phyloP scores from a whole-genome alignment of 2,888 invertebrate genomes.

The Hyalella azteca region DNA sequence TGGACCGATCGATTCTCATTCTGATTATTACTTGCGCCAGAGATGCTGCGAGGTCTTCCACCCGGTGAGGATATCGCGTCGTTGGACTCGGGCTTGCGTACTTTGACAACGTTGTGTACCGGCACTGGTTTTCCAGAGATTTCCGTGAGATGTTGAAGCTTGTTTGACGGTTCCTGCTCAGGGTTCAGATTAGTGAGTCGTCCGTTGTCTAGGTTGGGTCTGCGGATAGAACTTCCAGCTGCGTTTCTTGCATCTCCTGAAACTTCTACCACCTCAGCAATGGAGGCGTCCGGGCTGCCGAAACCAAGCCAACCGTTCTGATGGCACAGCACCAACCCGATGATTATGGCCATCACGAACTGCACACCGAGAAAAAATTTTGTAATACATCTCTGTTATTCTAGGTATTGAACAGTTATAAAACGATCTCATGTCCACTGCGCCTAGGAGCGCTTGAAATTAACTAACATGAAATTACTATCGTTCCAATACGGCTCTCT shows the following conservation, averaged over 20 bases:
- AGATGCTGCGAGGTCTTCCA: conserved; percentile 12
- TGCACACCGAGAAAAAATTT: conserved; percentile 27
- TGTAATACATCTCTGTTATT: no score
- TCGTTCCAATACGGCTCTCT: no score
- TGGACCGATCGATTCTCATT: neutral
- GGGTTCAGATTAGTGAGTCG: neutral
- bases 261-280: conserved; percentile 4
- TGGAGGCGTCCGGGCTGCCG: conserved; percentile 34
- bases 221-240: neutral
- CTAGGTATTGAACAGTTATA: no score
- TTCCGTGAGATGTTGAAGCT: neutral
- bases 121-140: neutral
- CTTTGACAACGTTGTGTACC: conserved; percentile 11
- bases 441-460: no score
- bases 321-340: conserved; percentile 55
- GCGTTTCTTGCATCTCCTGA: neutral
- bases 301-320: conserved; percentile 57
- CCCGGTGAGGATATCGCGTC: neutral
- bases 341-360: conserved; percentile 58
- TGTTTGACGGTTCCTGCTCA: neutral
- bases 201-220: neutral
- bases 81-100: neutral
- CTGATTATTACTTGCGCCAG: neutral
- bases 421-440: no score
- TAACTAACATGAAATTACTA: no score